Evolutionary conservation across 1,140 invertebrate species (phyloP), one percentile per base, ranked within the genome.

Genomic region (Trachelipus rathkii): DNA sequence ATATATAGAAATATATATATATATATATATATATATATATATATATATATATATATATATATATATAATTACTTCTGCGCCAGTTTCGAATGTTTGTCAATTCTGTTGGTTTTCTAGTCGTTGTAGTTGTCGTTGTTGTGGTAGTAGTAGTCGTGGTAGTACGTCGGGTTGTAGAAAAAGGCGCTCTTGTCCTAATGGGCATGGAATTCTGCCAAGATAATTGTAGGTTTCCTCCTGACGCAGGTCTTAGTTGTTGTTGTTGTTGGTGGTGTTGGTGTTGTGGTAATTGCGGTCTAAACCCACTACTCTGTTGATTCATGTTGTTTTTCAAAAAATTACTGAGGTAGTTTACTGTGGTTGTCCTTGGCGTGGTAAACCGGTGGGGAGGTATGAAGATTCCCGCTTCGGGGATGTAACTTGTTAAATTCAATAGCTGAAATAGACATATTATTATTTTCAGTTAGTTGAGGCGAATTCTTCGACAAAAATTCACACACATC

Each of bases 21-120:
- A 74, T 74, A 67, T 74, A 74, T 74, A 44, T 74, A 60, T 60
- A 67, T 74, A 74, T 74, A 44, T 21, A 74, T 60, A 11, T 74
- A 74, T 60, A 33, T 60, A 74, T 60, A 67, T 66, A 60, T 74
- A 23, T 60, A 74, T 74, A 33, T 74, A 74, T 50, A 33, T 43
- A 74, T 74, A 44, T 50, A 43, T 43, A 69, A 23, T 72, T 46
- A 72, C 71, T 46, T 44, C 24, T 72, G 3, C 71, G 69, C 69
- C 50, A 77, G 53, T 77, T 44, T 70, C 53, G 44, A 72, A 13
- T 77, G 23, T 72, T 72, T 24, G 23, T 60, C 23, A 44, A 50
- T 15, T 69, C 50, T 10, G 71, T 67, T 13, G 70, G 44, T 53
- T n/a, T 53, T 60, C 69, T 77, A 72, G 73, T 75, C 0, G 73